Base-by-base conservation (phyloP, 2,113 vertebrate species). In the Empidonax alnorum region DNA sequence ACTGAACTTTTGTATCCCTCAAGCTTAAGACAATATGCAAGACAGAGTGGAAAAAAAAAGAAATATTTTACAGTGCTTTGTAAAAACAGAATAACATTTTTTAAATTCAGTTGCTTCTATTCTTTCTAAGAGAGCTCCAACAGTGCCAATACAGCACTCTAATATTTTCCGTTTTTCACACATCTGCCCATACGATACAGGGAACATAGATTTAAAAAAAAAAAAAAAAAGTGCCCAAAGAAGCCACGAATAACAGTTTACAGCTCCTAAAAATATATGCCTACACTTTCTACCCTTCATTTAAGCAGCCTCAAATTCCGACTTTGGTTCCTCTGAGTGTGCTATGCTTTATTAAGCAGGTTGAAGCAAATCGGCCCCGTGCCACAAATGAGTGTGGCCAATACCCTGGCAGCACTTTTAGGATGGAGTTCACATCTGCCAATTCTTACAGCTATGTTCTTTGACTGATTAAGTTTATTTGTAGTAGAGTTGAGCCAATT, bases 301-400 rank as follows among this genome's bases (percentile, higher is more conserved):
- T 91, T 65, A 88, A 72, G n/a, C 69, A 85, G 79, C 25, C 24
- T 77, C 68, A 80, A 94, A 77, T 80, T 80, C 92, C 55, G 83
- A 4, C 55, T 62, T 72, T 49, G 24, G 55, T 61, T 89, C 44
- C 77, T 71, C 42, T 82, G 35, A 27, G 33, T 58, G 80, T 42
- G 49, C 88, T 90, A n/a, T 35, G 65, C 68, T 96, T 92, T 94
- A 90, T 90, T 86, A 95, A 93, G 88, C 14, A 92, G 50, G 79
- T 80, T 93, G 76, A 92, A 92, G 65, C 35, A 77, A 90, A 92
- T 50, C 1, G 4, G 83, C 79, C 52, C 52, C 1, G 0, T 82
- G 95, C 74, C 92, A 91, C 53, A 67, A 63, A 93, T 74, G 47
- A 71, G 79, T 86, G 88, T n/a, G 67, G 88, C 72, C 88, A 90